Evolutionary conservation across 2,797 vertebrate genomes (phyloP).

Genomic region (Telmatherina bonti): DNA sequence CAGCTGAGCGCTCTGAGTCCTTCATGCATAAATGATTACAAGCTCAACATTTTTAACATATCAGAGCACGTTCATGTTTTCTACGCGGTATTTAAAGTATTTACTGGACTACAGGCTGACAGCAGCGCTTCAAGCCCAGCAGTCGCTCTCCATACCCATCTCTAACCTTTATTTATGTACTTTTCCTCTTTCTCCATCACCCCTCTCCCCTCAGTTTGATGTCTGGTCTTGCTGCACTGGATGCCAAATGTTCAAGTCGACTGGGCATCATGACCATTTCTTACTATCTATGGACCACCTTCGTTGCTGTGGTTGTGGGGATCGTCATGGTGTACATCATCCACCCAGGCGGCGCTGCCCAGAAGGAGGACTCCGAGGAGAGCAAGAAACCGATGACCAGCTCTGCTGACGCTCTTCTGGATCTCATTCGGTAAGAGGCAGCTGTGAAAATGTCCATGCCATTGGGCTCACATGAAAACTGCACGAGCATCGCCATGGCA

Average conservation of each 20-base stretch:
- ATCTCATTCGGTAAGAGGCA: constrained; percentile 92
- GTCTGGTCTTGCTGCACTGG: constrained; percentile 95
- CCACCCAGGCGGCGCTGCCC: constrained; percentile 94
- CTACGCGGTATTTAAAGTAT: not conserved
- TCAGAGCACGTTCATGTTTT: not conserved
- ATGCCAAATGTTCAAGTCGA: constrained; percentile 97
- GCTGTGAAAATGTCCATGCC: too few relatives aligned
- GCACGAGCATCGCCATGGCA: not conserved
- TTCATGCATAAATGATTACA: not conserved
- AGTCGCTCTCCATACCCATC: not conserved
- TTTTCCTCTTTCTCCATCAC: not conserved
- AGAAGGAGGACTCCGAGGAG: constrained; percentile 92
- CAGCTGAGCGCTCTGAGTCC: not conserved
- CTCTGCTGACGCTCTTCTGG: constrained; percentile 95
- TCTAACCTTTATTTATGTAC: not conserved
- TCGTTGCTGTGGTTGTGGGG: constrained; percentile 95
- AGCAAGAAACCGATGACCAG: constrained; percentile 95
- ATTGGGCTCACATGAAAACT: not conserved
- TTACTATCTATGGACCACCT: constrained; percentile 99
- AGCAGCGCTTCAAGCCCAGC: not conserved
- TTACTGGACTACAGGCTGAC: not conserved
- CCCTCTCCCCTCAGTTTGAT: constrained; percentile 85
- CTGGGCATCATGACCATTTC: constrained; percentile 97
- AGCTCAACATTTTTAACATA: constrained; percentile 6
- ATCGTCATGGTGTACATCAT: constrained; percentile 98